Base-by-base conservation (phyloP, 2,113 vertebrate genomes). In the Dasyornis broadbenti region DNA sequence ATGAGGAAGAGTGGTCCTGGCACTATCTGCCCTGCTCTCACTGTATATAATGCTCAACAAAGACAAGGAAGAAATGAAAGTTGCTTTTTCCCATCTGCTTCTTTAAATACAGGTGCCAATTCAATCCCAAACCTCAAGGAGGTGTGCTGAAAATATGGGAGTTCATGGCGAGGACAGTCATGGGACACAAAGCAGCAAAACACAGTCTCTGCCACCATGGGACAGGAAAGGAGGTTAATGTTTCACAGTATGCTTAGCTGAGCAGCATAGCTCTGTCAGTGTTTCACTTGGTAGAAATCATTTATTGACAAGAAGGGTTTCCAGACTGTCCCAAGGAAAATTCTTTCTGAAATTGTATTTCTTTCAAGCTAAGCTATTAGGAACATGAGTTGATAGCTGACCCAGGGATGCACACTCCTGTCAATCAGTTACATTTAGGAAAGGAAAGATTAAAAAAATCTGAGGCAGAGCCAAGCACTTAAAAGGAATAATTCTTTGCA, bases 231-330 rank as follows among this genome's bases (percentile, higher is more conserved):
- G 65, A 86, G 68, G 93, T 94, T 96, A 95, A 95, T 92, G 69
- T 95, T 95, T 96, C 88, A 90, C 23, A 0, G 37, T 27, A 12
- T 5, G 23, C 65, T 75, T 86, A 92, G 79, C 56, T 68, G 44
- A 90, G 82, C 3, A 0, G 79, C 27, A 44, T 2, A 64, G 56
- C 40, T 94, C 76, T 78, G 85, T 89, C 80, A 92, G 90, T 89
- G 87, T 96, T 96, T 93, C 76, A 77, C 88, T 96, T 63, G 44
- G 40, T 77, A 85, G 81, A 69, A 95, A 94, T 88, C 90, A 94
- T 81, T 96, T 86, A 96, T 94, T 96, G 82, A 93, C 85, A 86
- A 70, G 56, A 71, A 93, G 31, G 31, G 45, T 71, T 94, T 95
- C 53, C 85, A 94, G 65, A 30, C 33, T 59, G 44, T 92, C 85